phyloP scores from a whole-genome alignment of 2,113 vertebrate species.

The Hippocampus abdominalis region DNA sequence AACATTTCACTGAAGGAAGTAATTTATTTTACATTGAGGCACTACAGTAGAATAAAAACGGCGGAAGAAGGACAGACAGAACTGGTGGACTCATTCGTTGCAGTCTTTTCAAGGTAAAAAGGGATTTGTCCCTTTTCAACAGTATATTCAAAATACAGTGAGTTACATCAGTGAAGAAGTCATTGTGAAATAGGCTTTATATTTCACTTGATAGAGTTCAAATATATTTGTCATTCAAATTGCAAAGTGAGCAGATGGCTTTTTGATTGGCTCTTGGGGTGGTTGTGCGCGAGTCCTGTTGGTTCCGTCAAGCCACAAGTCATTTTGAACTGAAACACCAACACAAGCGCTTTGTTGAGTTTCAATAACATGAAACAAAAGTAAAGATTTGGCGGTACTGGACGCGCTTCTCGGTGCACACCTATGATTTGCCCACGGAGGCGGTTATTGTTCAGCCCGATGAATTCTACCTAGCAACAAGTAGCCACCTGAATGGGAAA shows the following conservation, averaged over 20 bases:
- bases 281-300: neutral
- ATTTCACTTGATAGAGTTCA: neutral
- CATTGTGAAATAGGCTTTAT: too few relatives aligned
- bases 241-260: too few relatives aligned
- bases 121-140: neutral
- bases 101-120: neutral
- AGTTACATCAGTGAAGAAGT: neutral
- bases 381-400: too few relatives aligned
- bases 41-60: neutral
- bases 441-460: too few relatives aligned
- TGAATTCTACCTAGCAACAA: too few relatives aligned
- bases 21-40: neutral
- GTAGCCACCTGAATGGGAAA: too few relatives aligned
- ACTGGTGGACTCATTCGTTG: neutral
- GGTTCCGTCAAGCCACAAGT: neutral
- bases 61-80: neutral
- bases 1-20: neutral
- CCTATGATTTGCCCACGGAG: too few relatives aligned
- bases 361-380: too few relatives aligned
- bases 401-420: too few relatives aligned
- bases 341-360: too few relatives aligned
- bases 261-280: neutral
- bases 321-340: neutral
- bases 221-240: neutral
- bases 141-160: neutral